A percentile compares a stretch with the other conserved stretches of the same genome.
Evolutionary conservation across 2,113 vertebrate genomes (phyloP).

Genomic region (Tautogolabrus adspersus): DNA sequence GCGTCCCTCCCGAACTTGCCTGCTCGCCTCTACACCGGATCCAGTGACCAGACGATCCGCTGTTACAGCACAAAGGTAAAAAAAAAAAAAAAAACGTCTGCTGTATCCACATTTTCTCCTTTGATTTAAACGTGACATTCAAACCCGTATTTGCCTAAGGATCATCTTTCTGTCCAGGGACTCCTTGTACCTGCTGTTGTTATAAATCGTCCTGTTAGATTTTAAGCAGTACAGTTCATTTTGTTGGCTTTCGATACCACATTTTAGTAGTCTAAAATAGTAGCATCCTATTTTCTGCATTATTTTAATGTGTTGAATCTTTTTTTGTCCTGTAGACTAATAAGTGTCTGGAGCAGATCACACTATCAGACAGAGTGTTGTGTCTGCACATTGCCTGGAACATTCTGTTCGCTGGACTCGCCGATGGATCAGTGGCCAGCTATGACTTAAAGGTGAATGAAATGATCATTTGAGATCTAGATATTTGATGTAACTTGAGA

Average conservation of each 20-base stretch:
- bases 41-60: slow-evolving; percentile 93
- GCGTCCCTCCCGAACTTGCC: slow-evolving; percentile 83
- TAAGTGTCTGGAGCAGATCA: slow-evolving; percentile 86
- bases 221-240: too few species aligned
- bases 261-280: background rate
- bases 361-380: slow-evolving; percentile 89
- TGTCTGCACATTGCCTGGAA: slow-evolving; percentile 93
- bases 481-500: background rate
- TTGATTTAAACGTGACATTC: too few species aligned
- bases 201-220: too few species aligned
- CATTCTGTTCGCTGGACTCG: slow-evolving; percentile 91
- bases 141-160: too few species aligned
- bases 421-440: slow-evolving; percentile 90
- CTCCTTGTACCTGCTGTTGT: too few species aligned
- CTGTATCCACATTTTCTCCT: too few species aligned
- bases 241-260: too few species aligned
- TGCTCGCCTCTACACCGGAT: slow-evolving; percentile 90
- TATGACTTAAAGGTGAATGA: slow-evolving; percentile 88
- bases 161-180: too few species aligned
- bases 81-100: background rate
- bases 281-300: background rate
- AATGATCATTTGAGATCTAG: background rate
- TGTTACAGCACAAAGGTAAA: slow-evolving; percentile 89
- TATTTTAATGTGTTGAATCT: background rate
- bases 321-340: slow-evolving; percentile 79